Conservation (phyloP, 2,113 vertebrate species). For the Oncorhynchus tshawytscha region DNA sequence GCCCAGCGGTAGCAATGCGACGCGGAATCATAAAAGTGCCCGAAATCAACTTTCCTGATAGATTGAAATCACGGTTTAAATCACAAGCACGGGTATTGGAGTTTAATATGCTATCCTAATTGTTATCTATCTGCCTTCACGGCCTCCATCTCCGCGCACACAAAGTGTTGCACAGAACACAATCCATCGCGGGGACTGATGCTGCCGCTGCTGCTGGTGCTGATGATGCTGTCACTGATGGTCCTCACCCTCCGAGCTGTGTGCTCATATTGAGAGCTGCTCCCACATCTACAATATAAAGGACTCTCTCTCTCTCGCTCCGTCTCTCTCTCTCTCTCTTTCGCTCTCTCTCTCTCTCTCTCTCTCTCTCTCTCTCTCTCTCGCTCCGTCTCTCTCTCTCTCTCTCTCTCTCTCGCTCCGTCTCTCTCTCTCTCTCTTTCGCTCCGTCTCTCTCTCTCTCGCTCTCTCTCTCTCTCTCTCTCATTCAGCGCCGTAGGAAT, state of each 20-base stretch:
- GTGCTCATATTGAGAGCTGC: conserved; percentile 25
- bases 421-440: background rate
- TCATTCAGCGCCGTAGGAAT: conserved; percentile 7
- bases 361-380: background rate
- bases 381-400: background rate
- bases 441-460: background rate
- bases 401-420: background rate
- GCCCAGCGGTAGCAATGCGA: background rate
- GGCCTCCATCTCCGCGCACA: conserved; percentile 10
- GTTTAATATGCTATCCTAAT: background rate
- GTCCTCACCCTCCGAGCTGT: conserved; percentile 8
- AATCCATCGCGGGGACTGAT: conserved; percentile 18
- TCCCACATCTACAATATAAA: conserved; percentile 4
- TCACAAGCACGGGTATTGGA: too few species aligned
- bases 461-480: background rate
- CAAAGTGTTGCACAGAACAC: conserved; percentile 14
- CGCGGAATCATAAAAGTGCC: conserved; percentile 5
- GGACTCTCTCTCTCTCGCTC: background rate
- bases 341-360: background rate
- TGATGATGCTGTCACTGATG: conserved; percentile 1
- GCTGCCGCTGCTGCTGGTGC: background rate
- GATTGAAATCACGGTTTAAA: background rate
- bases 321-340: background rate
- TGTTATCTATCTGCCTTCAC: conserved; percentile 7
- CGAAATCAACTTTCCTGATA: conserved; percentile 17